Percentiles rank a stretch among this genome's conserved stretches.
phyloP scores from a whole-genome alignment of 2,888 invertebrate species.

The Amaurobius ferox region DNA sequence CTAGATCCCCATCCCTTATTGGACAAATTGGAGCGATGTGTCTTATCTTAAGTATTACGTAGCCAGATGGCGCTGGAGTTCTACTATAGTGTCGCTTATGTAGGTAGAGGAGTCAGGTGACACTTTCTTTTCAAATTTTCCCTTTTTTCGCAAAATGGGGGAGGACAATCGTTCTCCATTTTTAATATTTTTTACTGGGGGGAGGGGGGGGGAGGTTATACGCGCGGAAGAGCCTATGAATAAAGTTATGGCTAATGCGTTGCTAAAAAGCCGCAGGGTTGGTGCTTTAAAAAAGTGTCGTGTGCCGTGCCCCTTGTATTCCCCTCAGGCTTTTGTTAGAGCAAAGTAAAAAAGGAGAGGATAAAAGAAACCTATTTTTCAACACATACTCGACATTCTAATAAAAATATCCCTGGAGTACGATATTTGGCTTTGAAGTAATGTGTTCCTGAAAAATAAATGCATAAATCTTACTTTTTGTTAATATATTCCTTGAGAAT shows the following conservation, averaged over 20 bases:
- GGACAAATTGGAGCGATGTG: slow-evolving; percentile 63
- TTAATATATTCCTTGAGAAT: no score
- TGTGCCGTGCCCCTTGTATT: slow-evolving; percentile 31
- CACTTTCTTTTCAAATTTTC: slow-evolving; percentile 27
- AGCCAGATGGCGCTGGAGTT: slow-evolving; percentile 48
- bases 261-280: slow-evolving; percentile 47
- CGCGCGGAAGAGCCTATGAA: slow-evolving; percentile 58
- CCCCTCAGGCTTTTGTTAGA: background rate
- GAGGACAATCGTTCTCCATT: slow-evolving; percentile 18
- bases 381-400: background rate
- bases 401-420: slow-evolving; percentile 3
- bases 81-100: slow-evolving; percentile 30
- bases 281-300: slow-evolving; percentile 49
- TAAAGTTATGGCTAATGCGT: slow-evolving; percentile 64
- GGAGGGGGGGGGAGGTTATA: no score
- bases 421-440: no score
- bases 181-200: slow-evolving; percentile 40
- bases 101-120: slow-evolving; percentile 21
- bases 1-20: slow-evolving; percentile 17
- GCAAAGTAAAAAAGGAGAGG: background rate
- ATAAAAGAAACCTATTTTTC: slow-evolving; percentile 17
- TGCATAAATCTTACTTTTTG: no score
- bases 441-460: no score
- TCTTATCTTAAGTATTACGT: slow-evolving; percentile 37
- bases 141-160: background rate